These are phyloP conservation scores for Metacarcinus magister DNA, from an alignment of 2,888 invertebrate species.

Conservation along the genomic window DNA sequence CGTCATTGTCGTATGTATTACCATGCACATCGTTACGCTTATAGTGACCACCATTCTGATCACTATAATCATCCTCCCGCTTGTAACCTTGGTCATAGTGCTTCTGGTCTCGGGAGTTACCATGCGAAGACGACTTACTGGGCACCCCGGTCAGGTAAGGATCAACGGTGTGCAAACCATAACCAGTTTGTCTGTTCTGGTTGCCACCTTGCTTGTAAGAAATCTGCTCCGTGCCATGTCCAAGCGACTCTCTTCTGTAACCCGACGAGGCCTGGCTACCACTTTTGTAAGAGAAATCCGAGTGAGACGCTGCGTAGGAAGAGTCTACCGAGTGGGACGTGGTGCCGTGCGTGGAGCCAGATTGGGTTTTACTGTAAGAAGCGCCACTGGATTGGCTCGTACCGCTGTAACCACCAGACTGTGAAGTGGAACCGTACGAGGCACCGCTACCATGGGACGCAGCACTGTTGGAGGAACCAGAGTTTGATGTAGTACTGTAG, in stretches of 20 bases:
- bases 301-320: not conserved
- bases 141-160: constrained; percentile 18
- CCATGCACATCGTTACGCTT: not conserved
- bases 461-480: no score
- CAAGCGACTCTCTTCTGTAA: not conserved
- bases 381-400: not conserved
- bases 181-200: not conserved
- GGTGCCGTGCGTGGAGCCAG: not conserved
- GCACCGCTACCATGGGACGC: not conserved
- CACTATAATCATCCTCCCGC: not conserved
- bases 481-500: no score
- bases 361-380: not conserved
- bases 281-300: not conserved
- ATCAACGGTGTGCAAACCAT: not conserved
- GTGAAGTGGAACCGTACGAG: not conserved
- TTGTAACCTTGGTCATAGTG: not conserved
- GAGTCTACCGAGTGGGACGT: not conserved
- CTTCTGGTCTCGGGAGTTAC: not conserved
- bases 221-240: not conserved
- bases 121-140: not conserved
- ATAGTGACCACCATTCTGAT: not conserved
- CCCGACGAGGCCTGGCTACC: not conserved
- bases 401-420: not conserved
- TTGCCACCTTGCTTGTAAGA: not conserved
- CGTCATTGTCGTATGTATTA: not conserved